A percentile compares a stretch with the other conserved stretches of the same genome.
These are phyloP conservation scores for Lycophotia porphyrea DNA, from an alignment of 2,888 invertebrate genomes.

Conservation along the genomic window DNA sequence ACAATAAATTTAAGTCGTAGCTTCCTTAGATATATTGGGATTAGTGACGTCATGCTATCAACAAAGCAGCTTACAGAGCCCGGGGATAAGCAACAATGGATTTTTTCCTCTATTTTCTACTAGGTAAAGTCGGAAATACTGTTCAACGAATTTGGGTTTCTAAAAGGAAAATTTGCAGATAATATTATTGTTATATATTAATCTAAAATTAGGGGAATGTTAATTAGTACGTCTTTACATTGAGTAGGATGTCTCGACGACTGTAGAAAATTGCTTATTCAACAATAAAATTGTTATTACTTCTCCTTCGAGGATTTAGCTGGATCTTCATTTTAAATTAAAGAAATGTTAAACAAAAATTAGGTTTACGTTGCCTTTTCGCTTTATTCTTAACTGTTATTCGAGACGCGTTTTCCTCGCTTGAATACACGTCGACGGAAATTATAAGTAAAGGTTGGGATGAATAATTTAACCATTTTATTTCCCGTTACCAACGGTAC, in stretches of 20 bases:
- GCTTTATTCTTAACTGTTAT: slow-evolving; percentile 53
- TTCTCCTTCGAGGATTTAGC: slow-evolving; percentile 52
- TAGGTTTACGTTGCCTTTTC: slow-evolving; percentile 56
- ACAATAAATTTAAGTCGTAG: slow-evolving; percentile 73
- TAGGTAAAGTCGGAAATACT: slow-evolving; percentile 47
- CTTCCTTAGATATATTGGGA: slow-evolving; percentile 74
- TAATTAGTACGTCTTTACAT: slow-evolving; percentile 57
- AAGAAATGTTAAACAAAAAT: slow-evolving; percentile 61
- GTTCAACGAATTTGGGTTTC: slow-evolving; percentile 16
- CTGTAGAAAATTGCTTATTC: slow-evolving; percentile 59
- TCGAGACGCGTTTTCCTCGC: slow-evolving; percentile 22
- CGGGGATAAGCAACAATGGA: slow-evolving; percentile 36
- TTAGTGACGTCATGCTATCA: slow-evolving; percentile 72
- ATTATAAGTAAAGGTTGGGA: slow-evolving; percentile 35
- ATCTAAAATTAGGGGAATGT: slow-evolving; percentile 55
- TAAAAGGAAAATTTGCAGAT: slow-evolving; percentile 55
- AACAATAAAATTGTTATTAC: slow-evolving; percentile 62
- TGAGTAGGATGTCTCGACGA: slow-evolving; percentile 46
- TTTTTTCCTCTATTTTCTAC: slow-evolving; percentile 52
- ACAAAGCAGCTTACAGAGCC: slow-evolving; percentile 61
- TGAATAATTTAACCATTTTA: slow-evolving; percentile 39
- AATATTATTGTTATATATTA: slow-evolving; percentile 58
- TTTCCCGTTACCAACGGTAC: not conserved
- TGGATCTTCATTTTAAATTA: slow-evolving; percentile 57
- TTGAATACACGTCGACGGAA: slow-evolving; percentile 43